Evolutionary conservation across 2,888 invertebrate genomes (phyloP).

Genomic region (Papilio demoleus): DNA sequence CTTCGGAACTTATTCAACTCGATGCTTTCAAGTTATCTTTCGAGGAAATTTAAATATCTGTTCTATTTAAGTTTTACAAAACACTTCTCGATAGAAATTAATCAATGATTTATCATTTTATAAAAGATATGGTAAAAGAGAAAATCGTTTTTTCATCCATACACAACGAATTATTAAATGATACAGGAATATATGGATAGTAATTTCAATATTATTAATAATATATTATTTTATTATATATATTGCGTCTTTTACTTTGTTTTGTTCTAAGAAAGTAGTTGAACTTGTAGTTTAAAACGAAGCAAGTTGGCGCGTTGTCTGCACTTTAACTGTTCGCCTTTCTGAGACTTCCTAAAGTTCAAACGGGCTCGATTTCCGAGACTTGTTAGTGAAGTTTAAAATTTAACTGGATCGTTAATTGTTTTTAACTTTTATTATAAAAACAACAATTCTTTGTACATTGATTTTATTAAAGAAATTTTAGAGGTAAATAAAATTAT

Average conservation of each 20-base stretch:
- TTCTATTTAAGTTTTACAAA: not conserved
- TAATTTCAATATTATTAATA: no score
- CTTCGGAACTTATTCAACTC: conserved; percentile 1
- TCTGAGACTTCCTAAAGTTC: not conserved
- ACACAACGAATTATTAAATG: no score
- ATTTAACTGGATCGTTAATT: not conserved
- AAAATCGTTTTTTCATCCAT: no score
- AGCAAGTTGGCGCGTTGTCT: not conserved
- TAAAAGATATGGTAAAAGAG: no score
- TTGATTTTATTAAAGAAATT: no score
- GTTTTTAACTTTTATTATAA: not conserved
- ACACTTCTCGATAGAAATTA: no score
- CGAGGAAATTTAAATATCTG: not conserved
- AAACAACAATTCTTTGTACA: no score
- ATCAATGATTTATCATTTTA: no score
- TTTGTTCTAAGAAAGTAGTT: not conserved
- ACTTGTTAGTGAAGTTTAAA: conserved; percentile 1
- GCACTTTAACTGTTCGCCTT: not conserved
- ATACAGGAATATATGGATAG: no score
- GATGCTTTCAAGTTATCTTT: not conserved
- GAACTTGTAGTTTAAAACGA: not conserved
- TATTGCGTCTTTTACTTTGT: no score
- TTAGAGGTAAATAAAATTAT: no score
- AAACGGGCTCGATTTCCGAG: not conserved
- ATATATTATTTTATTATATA: no score